Base-by-base conservation (phyloP, 2,888 invertebrate species). In the Netelia inedita region DNA sequence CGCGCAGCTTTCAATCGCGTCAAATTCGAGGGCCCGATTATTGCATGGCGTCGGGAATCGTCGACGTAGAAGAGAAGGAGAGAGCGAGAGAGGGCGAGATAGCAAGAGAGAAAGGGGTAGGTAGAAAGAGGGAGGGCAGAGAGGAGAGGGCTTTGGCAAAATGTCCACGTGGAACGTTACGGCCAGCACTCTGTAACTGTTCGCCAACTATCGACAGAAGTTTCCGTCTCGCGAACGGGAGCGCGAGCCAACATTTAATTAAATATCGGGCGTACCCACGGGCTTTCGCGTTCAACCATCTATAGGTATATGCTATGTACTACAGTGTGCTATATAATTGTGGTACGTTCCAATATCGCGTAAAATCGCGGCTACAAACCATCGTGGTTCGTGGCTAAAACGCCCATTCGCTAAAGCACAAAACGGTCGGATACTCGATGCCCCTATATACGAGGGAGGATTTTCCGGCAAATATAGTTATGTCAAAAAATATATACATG, bases 121-220 rank as follows among this genome's bases (percentile, higher is more conserved):
- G n/a, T 41, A 14, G 69, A 43, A 21, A 53, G 63, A 55, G 59
- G 5, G 19, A 5, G 57, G n/a, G 46, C 0, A 21, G 53, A 41
- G 53, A 50, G 28, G n/a, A 23, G 16, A 46, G 65, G n/a, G 35
- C 69, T 8, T 61, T 71, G 79, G 59, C 71, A 55, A 79, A 83
- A 83, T 79, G 79, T 80, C 75, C 71, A 63, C 75, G 72, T 79
- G 69, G 23, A 79, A 79, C 65, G 83, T 59, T 53, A 68, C 65
- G 59, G 59, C 72, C 65, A 65, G 83, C 75, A 10, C 66, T 66
- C 28, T 53, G 72, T 61, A 76, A 83, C 71, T 80, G 72, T 80
- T 80, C 72, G 76, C 85, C 76, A 90, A 90, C 90, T 90, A 90
- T 90, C 88, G 91, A 87, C 87, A 85, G 88, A 90, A 90, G 88